phyloP scores from a whole-genome alignment of 2,797 vertebrate genomes.

The Pipistrellus pygmaeus region DNA sequence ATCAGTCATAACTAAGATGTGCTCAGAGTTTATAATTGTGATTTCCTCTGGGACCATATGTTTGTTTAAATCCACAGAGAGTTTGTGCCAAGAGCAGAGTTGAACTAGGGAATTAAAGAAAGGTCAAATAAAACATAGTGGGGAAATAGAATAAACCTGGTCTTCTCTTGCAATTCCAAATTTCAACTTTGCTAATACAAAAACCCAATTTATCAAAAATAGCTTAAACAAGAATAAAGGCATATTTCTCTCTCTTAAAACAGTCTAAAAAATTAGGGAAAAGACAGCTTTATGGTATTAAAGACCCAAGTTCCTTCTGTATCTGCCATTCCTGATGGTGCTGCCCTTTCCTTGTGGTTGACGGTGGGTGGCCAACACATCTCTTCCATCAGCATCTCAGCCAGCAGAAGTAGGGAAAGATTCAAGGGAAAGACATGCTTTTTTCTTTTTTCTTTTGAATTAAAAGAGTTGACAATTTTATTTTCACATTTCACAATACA shows the following conservation, averaged over 20 bases:
- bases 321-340: background rate
- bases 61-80: constrained; percentile 10
- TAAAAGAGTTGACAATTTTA: too few species aligned
- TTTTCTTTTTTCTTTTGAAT: constrained; percentile 21
- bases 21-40: background rate
- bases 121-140: background rate
- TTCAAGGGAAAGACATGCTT: background rate
- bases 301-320: background rate
- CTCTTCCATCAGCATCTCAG: background rate
- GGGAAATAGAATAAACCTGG: background rate
- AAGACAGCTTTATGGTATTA: background rate
- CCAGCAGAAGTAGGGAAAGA: background rate
- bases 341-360: background rate
- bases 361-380: background rate
- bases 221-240: background rate
- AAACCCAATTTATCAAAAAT: background rate
- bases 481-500: background rate
- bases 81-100: background rate
- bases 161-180: background rate
- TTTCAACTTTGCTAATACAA: constrained; percentile 20
- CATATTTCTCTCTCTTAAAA: background rate
- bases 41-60: background rate
- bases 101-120: constrained; percentile 9
- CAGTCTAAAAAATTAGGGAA: background rate
- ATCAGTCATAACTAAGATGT: background rate